Conservation (phyloP, 35 echinoderm and acorn worm species). For the Eucidaris tribuloides region DNA sequence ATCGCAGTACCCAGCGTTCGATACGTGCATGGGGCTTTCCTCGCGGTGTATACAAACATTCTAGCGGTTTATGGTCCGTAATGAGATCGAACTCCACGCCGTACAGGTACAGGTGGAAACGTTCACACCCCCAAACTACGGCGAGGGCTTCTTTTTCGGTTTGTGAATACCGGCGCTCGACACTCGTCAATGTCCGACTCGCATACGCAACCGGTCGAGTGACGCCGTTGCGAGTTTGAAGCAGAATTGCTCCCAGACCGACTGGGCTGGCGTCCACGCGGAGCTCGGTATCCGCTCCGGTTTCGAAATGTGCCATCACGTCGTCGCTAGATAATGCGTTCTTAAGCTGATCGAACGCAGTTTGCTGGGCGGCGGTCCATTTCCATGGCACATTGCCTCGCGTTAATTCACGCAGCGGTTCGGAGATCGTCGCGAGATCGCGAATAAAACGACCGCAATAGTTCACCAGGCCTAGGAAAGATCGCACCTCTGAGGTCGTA, state of each 20-base stretch:
- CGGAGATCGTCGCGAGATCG: conserved; percentile 10
- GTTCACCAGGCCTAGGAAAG: conserved; percentile 60
- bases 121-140: conserved; percentile 41
- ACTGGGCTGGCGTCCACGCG: conserved; percentile 56
- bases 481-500: conserved; percentile 22
- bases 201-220: conserved; percentile 6
- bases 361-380: conserved; percentile 37
- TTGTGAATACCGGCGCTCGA: conserved; percentile 43
- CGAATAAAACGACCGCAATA: conserved; percentile 50
- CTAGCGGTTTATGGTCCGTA: conserved; percentile 50
- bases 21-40: conserved; percentile 55
- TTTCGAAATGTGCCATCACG: conserved; percentile 49
- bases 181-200: conserved; percentile 22
- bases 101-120: conserved; percentile 36
- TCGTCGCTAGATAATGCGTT: conserved; percentile 16
- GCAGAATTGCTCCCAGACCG: conserved; percentile 6
- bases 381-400: not conserved
- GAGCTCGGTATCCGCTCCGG: conserved; percentile 20
- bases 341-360: conserved; percentile 38
- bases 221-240: not conserved
- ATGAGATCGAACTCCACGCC: conserved; percentile 13
- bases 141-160: conserved; percentile 55
- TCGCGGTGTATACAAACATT: conserved; percentile 1
- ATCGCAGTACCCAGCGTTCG: conserved; percentile 47
- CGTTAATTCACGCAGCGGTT: conserved; percentile 32